These are phyloP conservation scores for Elmis aenea DNA, from an alignment of 2,888 invertebrate genomes.

Conservation along the genomic window DNA sequence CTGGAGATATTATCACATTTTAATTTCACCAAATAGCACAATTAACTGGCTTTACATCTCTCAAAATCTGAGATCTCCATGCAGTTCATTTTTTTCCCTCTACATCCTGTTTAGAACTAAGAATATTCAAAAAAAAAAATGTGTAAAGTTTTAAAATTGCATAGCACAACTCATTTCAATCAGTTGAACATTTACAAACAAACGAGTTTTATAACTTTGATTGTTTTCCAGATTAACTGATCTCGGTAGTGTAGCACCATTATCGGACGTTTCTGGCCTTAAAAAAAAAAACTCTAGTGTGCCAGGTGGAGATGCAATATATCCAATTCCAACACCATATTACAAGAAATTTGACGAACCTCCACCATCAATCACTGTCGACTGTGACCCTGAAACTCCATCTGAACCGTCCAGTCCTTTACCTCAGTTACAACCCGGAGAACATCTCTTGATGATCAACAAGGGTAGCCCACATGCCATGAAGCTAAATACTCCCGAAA, in stretches of 20 bases:
- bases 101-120: too few species aligned
- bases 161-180: too few species aligned
- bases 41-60: too few species aligned
- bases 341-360: constrained; percentile 33
- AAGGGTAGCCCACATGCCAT: constrained; percentile 50
- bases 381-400: constrained; percentile 37
- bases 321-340: constrained; percentile 40
- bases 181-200: too few species aligned
- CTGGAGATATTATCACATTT: too few species aligned
- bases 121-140: too few species aligned
- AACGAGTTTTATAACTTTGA: background rate
- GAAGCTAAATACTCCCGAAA: constrained; percentile 59
- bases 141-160: too few species aligned
- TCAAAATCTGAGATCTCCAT: too few species aligned
- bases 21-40: too few species aligned
- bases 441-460: constrained; percentile 55
- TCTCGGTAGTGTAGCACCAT: constrained; percentile 62
- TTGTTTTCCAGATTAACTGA: constrained; percentile 61
- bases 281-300: constrained; percentile 58
- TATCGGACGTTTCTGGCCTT: constrained; percentile 41
- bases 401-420: constrained; percentile 38
- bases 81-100: too few species aligned
- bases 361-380: constrained; percentile 27
- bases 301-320: constrained; percentile 46
- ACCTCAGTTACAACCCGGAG: constrained; percentile 59